Percentiles rank a stretch among this genome's conserved stretches.
phyloP scores from a whole-genome alignment of 2,113 vertebrate species.

The Burhinus bistriatus region DNA sequence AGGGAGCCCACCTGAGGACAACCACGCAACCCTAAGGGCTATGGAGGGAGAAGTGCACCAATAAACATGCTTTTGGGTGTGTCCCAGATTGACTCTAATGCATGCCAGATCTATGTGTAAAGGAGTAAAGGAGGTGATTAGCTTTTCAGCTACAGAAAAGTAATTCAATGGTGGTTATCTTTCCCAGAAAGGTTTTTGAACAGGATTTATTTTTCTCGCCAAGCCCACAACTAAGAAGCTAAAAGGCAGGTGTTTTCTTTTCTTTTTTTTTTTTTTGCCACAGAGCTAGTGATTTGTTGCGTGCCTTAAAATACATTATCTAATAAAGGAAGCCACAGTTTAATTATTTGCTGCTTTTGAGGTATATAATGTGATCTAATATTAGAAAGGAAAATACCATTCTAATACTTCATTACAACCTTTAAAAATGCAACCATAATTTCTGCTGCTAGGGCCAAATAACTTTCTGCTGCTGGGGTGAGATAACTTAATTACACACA shows the following conservation, averaged over 20 bases:
- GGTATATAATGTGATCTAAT: not conserved
- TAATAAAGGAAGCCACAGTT: not conserved
- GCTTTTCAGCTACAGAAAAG: not conserved
- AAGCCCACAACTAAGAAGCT: not conserved
- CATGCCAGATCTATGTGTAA: not conserved
- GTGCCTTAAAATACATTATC: not conserved
- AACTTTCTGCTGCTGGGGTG: not conserved
- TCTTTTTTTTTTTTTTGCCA: not conserved
- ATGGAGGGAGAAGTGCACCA: not conserved
- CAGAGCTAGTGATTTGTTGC: not conserved
- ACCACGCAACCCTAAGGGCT: not conserved
- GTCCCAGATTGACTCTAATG: not conserved
- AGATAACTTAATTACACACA: not conserved
- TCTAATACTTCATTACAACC: not conserved
- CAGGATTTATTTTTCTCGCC: not conserved
- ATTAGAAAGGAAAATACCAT: not conserved
- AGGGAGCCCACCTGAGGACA: not conserved
- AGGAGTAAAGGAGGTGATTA: not conserved
- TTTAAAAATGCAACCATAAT: slow-evolving; percentile 2
- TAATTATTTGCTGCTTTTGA: slow-evolving; percentile 41
- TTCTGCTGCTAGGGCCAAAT: not conserved
- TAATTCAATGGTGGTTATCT: not conserved
- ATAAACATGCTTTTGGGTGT: not conserved
- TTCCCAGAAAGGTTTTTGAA: not conserved
- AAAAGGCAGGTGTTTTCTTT: not conserved